Evolutionary conservation across 1,140 invertebrate genomes (phyloP), one percentile per base, ranked within the genome.

Genomic region (Drosophila quadrilineata): DNA sequence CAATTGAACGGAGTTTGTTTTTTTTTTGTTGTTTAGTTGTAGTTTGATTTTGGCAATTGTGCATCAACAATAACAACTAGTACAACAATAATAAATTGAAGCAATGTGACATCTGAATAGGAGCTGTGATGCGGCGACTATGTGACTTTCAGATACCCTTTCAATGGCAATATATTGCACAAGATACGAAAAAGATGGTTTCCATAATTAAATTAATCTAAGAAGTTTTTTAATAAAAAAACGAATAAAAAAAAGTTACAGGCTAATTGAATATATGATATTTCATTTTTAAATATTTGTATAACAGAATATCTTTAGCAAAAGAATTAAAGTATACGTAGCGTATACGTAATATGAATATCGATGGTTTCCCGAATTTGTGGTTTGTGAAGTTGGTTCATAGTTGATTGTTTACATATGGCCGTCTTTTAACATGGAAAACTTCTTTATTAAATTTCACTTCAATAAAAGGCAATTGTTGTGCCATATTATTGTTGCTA

Each of bases 341-440:
- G 41, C 19, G 26, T 41, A 19, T 50, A 16, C 22, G 48, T 82
- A 75, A 84, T 82, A 62, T 67, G 82, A 82, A 75, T 75, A 75
- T 75, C 75, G 59, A 68, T 80, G 77, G 72, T 68, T 69, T 84
- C 53, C 40, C 24, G 49, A 84, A 68, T 65, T 67, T 60, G n/a
- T n/a, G n/a, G n/a, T n/a, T n/a, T n/a, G n/a, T n/a, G n/a, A n/a
- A n/a, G n/a, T n/a, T n/a, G n/a, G n/a, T n/a, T n/a, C n/a, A n/a
- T n/a, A n/a, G n/a, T n/a, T n/a, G n/a, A 64, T 82, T 82, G 75
- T 82, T 71, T 82, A 82, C 59, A 75, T 74, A 79, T 79, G 73
- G 69, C 53, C 58, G 46, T n/a, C n/a, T n/a, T n/a, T n/a, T 33
- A 74, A 53, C 67, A 76, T 82, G 69, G 72, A 58, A 76, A 76